These are phyloP conservation scores for Tetropium fuscum DNA, from an alignment of 2,888 invertebrate genomes.

Conservation along the genomic window DNA sequence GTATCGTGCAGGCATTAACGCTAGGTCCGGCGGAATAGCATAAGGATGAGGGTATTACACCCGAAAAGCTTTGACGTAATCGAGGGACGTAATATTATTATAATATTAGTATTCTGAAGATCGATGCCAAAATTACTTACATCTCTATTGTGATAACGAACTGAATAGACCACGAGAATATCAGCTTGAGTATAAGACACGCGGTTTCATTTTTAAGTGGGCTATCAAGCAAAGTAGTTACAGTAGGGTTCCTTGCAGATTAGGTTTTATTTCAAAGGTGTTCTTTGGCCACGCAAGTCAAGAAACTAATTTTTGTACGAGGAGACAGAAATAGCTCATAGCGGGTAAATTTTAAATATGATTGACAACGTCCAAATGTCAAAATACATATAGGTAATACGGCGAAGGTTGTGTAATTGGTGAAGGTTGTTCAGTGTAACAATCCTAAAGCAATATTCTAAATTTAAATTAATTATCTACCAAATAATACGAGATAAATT, in stretches of 20 bases:
- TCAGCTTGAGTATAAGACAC: background rate
- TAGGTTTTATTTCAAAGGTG: no score
- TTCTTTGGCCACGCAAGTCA: no score
- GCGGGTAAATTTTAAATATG: no score
- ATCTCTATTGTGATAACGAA: slow-evolving; percentile 27
- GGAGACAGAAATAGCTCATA: background rate
- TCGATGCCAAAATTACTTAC: slow-evolving; percentile 29
- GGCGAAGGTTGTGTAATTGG: no score
- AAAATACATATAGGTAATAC: no score
- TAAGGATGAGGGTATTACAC: slow-evolving; percentile 59
- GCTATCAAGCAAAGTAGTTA: background rate
- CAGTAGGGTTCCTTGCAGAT: background rate
- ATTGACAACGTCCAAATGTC: no score
- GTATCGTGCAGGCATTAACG: slow-evolving; percentile 96
- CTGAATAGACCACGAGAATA: background rate
- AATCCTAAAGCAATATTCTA: background rate
- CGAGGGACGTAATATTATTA: slow-evolving; percentile 23
- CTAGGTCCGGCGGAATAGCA: slow-evolving; percentile 81
- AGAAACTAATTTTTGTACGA: background rate
- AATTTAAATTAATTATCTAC: slow-evolving; percentile 5
- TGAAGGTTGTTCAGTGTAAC: background rate
- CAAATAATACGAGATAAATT: no score
- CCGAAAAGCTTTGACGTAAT: slow-evolving; percentile 58
- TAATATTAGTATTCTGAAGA: slow-evolving; percentile 18
- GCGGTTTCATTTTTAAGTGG: background rate